Percentiles rank a stretch among this genome's conserved stretches.
Conservation (phyloP, 2,888 invertebrate genomes). For the Perizoma affinitatum region DNA sequence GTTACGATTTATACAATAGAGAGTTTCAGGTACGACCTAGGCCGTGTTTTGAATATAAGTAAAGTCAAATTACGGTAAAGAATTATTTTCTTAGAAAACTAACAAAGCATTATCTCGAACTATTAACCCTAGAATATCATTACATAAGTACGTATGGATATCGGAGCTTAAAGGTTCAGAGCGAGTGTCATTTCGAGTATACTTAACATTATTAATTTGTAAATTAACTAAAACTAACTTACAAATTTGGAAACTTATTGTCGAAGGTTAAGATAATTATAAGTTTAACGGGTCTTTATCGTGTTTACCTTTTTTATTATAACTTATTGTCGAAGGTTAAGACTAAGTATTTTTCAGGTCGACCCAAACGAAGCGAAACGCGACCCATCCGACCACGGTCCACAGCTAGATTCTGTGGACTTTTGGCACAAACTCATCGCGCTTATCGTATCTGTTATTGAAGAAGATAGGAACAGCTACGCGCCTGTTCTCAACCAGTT, state of each 20-base stretch:
- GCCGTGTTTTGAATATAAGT: too few species aligned
- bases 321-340: neutral
- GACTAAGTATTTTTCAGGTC: conserved; percentile 77
- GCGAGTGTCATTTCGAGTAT: too few species aligned
- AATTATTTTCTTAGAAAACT: too few species aligned
- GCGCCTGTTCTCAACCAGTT: conserved; percentile 99
- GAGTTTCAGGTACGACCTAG: conserved; percentile 89
- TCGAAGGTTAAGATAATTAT: neutral
- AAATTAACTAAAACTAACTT: too few species aligned
- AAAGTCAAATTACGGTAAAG: too few species aligned
- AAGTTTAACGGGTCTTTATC: too few species aligned
- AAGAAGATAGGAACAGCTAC: conserved; percentile 99
- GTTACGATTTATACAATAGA: conserved; percentile 97
- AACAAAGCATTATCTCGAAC: neutral
- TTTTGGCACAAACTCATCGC: conserved; percentile 99
- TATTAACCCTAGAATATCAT: too few species aligned
- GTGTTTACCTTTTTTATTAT: too few species aligned
- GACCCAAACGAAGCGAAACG: conserved; percentile 96
- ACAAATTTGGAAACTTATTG: too few species aligned
- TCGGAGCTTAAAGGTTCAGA: too few species aligned
- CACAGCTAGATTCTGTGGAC: conserved; percentile 94
- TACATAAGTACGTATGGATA: too few species aligned
- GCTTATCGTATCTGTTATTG: conserved; percentile 98
- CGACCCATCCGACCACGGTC: conserved; percentile 94
- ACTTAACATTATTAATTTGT: too few species aligned